Conservation (phyloP, 2,113 vertebrate species). For the Brachypodius melanocephalos region DNA sequence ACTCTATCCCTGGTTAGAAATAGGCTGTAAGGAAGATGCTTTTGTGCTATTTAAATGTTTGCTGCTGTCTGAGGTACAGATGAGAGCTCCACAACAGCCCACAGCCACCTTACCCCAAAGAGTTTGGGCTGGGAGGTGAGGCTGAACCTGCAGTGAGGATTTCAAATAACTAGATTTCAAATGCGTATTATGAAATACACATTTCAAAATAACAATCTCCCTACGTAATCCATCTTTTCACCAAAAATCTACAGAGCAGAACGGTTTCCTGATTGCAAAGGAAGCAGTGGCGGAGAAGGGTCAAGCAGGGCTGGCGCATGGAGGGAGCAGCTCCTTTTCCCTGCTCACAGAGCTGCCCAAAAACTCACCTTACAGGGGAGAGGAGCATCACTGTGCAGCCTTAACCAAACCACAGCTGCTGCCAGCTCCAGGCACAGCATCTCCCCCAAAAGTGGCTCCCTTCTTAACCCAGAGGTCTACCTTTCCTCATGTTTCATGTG, state of each 20-base stretch:
- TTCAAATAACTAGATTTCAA: background rate
- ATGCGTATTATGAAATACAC: background rate
- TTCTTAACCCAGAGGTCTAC: background rate
- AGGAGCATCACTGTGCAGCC: background rate
- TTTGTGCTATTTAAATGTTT: background rate
- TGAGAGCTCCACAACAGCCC: background rate
- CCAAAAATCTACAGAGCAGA: background rate
- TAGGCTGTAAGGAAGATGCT: background rate
- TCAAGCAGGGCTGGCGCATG: background rate
- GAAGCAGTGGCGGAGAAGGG: background rate
- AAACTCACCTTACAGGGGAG: rapidly evolving
- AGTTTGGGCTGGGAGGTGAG: background rate
- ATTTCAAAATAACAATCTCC: background rate
- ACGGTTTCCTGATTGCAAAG: background rate
- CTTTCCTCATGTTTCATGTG: background rate
- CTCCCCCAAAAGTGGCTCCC: background rate
- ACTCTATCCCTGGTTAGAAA: background rate
- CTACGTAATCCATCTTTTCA: background rate
- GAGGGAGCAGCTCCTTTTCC: background rate
- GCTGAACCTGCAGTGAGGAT: background rate
- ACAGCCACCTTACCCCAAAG: background rate
- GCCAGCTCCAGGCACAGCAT: background rate
- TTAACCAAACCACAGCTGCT: background rate
- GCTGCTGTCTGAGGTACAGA: background rate
- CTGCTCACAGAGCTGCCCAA: too few species aligned